These are phyloP conservation scores for Meganola albula DNA, from an alignment of 2,888 invertebrate genomes.

Conservation along the genomic window DNA sequence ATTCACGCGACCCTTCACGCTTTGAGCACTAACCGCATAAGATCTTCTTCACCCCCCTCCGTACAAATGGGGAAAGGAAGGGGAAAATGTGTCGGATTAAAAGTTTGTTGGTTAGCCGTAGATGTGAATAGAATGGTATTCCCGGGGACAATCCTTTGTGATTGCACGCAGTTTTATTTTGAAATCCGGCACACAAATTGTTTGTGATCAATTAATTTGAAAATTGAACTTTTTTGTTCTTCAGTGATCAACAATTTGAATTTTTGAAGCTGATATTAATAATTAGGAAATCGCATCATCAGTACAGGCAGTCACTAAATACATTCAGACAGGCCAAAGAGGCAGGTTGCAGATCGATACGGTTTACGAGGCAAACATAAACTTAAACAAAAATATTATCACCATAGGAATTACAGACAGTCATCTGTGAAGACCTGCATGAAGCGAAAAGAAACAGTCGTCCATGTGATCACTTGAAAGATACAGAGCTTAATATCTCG, in stretches of 20 bases:
- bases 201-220: constrained; percentile 35
- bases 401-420: too few relatives aligned
- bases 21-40: constrained; percentile 30
- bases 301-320: too few relatives aligned
- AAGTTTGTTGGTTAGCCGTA: constrained; percentile 28
- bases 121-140: constrained; percentile 49
- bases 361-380: too few relatives aligned
- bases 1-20: constrained; percentile 58
- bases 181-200: constrained; percentile 40
- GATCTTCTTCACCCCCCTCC: constrained; percentile 30
- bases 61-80: constrained; percentile 18
- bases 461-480: too few relatives aligned
- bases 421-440: too few relatives aligned
- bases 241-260: constrained; percentile 16
- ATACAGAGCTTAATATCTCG: too few relatives aligned
- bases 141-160: constrained; percentile 49
- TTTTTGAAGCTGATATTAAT: neutral
- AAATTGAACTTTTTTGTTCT: constrained; percentile 33
- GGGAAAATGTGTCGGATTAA: constrained; percentile 25
- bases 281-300: neutral
- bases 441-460: too few relatives aligned
- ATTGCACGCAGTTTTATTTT: constrained; percentile 55
- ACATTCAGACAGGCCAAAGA: too few relatives aligned
- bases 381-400: too few relatives aligned
- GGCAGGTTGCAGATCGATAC: too few relatives aligned